phyloP scores from a whole-genome alignment of 2,113 vertebrate species.

The Oxyura jamaicensis region DNA sequence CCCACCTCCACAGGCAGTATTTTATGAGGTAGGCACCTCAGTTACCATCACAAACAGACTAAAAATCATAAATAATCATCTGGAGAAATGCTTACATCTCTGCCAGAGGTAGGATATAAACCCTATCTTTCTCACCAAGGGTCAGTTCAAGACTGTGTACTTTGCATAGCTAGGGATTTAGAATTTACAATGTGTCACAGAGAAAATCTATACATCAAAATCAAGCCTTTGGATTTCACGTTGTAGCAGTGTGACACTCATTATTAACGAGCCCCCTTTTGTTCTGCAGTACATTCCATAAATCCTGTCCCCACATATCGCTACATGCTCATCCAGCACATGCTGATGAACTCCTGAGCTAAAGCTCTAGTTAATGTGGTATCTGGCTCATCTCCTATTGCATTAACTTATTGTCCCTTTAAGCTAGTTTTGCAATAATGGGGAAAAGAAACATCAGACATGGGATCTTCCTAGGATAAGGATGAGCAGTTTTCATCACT shows the following conservation, averaged over 20 bases:
- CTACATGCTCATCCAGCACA: background rate
- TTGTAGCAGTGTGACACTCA: background rate
- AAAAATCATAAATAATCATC: background rate
- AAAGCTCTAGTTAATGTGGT: background rate
- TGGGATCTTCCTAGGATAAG: background rate
- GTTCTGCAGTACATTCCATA: background rate
- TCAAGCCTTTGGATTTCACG: background rate
- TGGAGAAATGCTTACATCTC: background rate
- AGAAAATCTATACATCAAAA: background rate
- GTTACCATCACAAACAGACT: background rate
- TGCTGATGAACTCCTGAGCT: background rate
- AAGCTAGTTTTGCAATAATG: background rate
- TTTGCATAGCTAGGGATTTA: background rate
- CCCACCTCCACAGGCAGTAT: background rate
- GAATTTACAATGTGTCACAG: background rate
- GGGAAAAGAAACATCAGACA: background rate
- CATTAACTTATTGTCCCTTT: background rate
- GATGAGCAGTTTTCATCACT: background rate
- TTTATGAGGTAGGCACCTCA: background rate
- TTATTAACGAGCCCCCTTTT: background rate
- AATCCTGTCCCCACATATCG: background rate
- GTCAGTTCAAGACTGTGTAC: background rate
- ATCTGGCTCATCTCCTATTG: background rate
- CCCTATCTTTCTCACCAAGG: background rate
- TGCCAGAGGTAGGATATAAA: background rate